Evolutionary conservation across 1,140 invertebrate species (phyloP).

Genomic region (Atta cephalotes): DNA sequence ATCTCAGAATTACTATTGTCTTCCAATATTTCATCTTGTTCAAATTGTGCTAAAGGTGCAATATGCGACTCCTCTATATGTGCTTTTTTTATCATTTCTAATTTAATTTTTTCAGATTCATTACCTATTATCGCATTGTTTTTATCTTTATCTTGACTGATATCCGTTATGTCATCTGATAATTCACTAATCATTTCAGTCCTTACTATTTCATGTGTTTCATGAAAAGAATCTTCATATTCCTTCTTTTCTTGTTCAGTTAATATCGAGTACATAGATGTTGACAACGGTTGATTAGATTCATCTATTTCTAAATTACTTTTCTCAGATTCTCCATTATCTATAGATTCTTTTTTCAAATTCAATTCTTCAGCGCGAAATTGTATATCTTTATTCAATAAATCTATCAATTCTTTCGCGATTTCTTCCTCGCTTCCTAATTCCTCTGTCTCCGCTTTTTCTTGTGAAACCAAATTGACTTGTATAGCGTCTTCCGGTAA

Average conservation of each 20-base stretch:
- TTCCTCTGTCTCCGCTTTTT: background rate
- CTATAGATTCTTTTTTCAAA: slow-evolving; percentile 14
- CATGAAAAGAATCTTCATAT: background rate
- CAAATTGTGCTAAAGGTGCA: slow-evolving; percentile 39
- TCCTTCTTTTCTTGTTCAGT: slow-evolving; percentile 10
- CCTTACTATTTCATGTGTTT: background rate
- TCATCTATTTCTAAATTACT: background rate
- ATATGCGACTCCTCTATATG: background rate
- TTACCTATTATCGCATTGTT: background rate
- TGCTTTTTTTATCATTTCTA: slow-evolving; percentile 9
- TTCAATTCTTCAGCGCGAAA: background rate
- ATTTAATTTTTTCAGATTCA: slow-evolving; percentile 5
- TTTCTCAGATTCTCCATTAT: background rate
- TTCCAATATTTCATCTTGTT: slow-evolving; percentile 31
- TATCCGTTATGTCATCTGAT: background rate
- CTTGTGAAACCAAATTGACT: background rate
- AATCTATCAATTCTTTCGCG: slow-evolving; percentile 51
- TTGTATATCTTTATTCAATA: slow-evolving; percentile 28
- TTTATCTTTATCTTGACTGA: slow-evolving; percentile 13
- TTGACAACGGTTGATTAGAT: background rate
- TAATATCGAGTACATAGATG: slow-evolving; percentile 3
- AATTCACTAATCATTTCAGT: background rate
- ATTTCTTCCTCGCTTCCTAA: slow-evolving; percentile 57
- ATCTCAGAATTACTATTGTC: background rate
- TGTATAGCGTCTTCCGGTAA: background rate